Base-by-base conservation (phyloP, 2,113 vertebrate genomes). In the Arothron firmamentum region DNA sequence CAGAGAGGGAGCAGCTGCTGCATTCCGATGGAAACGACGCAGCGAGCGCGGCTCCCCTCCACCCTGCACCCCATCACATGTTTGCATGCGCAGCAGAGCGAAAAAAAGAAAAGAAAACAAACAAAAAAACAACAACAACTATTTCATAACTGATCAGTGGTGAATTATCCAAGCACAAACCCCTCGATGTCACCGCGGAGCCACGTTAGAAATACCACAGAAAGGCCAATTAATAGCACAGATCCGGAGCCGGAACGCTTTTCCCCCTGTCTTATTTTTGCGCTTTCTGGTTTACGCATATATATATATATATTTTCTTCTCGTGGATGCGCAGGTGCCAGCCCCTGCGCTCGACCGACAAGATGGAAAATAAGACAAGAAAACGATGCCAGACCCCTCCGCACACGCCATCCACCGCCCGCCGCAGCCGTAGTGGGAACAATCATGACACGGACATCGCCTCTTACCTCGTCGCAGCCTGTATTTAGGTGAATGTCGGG, bases 21-120 rank as follows among this genome's bases (percentile, higher is more conserved):
- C 88, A 88, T 88, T 90, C 88, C 85, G 85, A 88, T 88, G 69
- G 83, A 88, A 90, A 88, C 81, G 84, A 87, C 84, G 87, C 87
- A 88, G 84, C 83, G 78, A 70, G 55, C 56, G 77, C 38, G 10
- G 59, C 79, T 59, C 21, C 56, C 47, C 56, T 2, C 28, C 70
- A 52, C 66, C 70, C 67, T 51, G 59, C 60, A 70, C 51, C 59
- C 60, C 31, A 52, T 64, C 25, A 45, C 58, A 71, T 63, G 17
- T 64, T 52, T 67, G 60, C 71, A 28, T 51, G 69, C 73, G 55
- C 69, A 78, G 14, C 54, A 23, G 55, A 14, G 21, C 50, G 23
- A 52, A 52, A 77, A 73, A 60, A 65, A 16, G 7, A 43, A 2
- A 2, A 43, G 13, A 15, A 14, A 56, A 23, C 25, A 18, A 62